Base-by-base conservation (phyloP, 2,113 vertebrate genomes). In the Hemichromis elongatus region DNA sequence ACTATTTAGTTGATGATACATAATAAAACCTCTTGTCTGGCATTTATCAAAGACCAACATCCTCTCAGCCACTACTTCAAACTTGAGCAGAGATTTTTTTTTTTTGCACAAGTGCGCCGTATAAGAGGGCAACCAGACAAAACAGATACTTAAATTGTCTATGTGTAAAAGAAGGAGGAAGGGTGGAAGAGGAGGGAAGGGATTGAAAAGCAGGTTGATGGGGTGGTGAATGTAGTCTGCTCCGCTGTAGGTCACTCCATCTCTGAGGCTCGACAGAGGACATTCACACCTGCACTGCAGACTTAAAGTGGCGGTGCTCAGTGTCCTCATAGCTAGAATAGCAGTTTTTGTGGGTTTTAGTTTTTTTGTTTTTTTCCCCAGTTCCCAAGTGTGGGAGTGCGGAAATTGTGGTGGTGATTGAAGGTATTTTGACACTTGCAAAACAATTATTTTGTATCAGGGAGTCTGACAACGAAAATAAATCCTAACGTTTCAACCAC, bases 81-180 rank as follows among this genome's bases (percentile, higher is more conserved):
- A 96, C 94, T 94, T 95, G 96, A 97, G 97, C 92, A 89, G 93
- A 95, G 94, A 94, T 94, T 95, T 85, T 82, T 95, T 85, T 82
- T 94, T 95, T 96, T 94, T 83, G 90, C 95, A 94, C 91, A 95
- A 96, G 96, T 93, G 91, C 93, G 90, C 93, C 94, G 85, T 93
- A 59, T 24, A 89, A 97, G 94, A 93, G 94, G 86, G 91, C 92
- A 94, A 90, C 93, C 97, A 98, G 97, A 98, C 97, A 98, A 98
- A 99, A 97, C 96, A 99, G 96, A 97, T 96, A 97, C 96, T 98
- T 93, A 93, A 97, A 96, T 97, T 96, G 96, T 93, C 95, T 90
- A 89, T 91, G 90, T 81, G 90, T 19, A 33, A 87, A 68, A 55
- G 83, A 88, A 84, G 90, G 90, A 87, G 89, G 80, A 61, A 80